Evolutionary conservation across 2,113 vertebrate species (phyloP), one percentile per base, ranked within the genome.

Genomic region (Neotoma lepida): DNA sequence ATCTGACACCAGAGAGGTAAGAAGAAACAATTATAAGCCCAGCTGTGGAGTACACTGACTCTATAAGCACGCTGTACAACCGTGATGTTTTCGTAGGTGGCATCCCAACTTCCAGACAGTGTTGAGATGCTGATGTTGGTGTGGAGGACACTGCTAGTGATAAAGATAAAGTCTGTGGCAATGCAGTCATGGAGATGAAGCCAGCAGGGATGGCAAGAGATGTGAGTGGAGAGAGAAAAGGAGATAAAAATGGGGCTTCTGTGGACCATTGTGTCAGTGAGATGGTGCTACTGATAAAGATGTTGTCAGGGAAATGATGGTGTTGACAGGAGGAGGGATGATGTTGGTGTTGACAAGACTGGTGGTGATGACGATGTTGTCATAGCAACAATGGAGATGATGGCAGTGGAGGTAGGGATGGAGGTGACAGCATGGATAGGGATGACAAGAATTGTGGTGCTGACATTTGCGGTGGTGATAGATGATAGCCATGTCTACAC

Each of bases 41-140:
- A 73, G 51, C 9, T n/a, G 54, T 91, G 56, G 63, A 81, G 9
- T 0, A 6, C 26, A 22, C 24, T 46, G 20, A 0, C 4, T 35
- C 33, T 6, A 24, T 0, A 46, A 61, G 56, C 33, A n/a, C 0
- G 28, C 20, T 1, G 35, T 6, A n/a, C 33, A 49, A 30, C 58
- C 18, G 6, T 24, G 26, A 85, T 22, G 15, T 46, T 4, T 10
- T 13, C 0, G 6, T 20, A 24, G 39, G 39, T 4, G 17, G 44
- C 35, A 10, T 44, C 58, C 14, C 20, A 76, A 66, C 35, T 94
- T 64, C 68, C 46, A 76, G 35, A 85, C 1, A 46, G 44, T 22
- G 8, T 0, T 44, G 63, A 61, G 17, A 22, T 24, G 24, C 30
- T 14, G 80, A 71, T 35, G 73, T 0, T 77, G 56, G 68, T 33